Percentiles rank a stretch among this genome's conserved stretches.
Conservation (phyloP, 2,888 invertebrate genomes). For the Stenchaetothrips biformis region DNA sequence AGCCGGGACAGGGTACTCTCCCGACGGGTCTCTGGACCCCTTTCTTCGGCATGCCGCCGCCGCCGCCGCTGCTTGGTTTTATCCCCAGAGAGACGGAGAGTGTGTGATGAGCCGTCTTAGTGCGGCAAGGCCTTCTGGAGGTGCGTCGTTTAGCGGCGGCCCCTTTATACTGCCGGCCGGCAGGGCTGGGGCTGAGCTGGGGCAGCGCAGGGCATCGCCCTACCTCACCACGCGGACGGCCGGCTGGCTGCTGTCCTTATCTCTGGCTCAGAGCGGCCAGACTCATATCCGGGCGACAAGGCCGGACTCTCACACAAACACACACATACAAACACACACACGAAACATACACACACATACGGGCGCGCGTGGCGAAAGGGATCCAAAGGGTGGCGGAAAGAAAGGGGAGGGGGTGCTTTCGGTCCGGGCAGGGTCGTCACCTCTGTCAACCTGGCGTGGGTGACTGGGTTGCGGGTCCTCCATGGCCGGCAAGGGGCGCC, state of each 20-base stretch:
- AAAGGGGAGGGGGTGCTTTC: not conserved
- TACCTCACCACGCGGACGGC: not conserved
- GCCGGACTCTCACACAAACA: not conserved
- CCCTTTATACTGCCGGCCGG: not conserved
- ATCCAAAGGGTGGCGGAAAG: not conserved
- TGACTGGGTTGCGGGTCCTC: too few relatives aligned
- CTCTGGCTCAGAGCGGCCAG: constrained; percentile 9
- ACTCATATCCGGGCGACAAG: constrained; percentile 17
- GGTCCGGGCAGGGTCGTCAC: not conserved
- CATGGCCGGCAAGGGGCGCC: too few relatives aligned
- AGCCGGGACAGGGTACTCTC: too few relatives aligned
- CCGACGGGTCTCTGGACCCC: too few relatives aligned
- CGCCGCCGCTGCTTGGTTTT: too few relatives aligned
- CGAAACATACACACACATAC: not conserved
- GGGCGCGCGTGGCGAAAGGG: not conserved
- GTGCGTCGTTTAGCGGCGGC: not conserved
- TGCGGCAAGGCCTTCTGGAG: not conserved
- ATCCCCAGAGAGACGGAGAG: too few relatives aligned
- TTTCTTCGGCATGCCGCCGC: too few relatives aligned
- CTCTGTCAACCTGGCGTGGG: too few relatives aligned
- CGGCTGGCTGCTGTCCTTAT: not conserved
- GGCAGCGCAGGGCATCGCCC: not conserved
- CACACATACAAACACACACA: not conserved
- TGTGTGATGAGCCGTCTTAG: not conserved
- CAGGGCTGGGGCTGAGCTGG: not conserved